A percentile compares a stretch with the other conserved stretches of the same genome.
Evolutionary conservation across 2,113 vertebrate species (phyloP).

Genomic region (Bos javanicus): DNA sequence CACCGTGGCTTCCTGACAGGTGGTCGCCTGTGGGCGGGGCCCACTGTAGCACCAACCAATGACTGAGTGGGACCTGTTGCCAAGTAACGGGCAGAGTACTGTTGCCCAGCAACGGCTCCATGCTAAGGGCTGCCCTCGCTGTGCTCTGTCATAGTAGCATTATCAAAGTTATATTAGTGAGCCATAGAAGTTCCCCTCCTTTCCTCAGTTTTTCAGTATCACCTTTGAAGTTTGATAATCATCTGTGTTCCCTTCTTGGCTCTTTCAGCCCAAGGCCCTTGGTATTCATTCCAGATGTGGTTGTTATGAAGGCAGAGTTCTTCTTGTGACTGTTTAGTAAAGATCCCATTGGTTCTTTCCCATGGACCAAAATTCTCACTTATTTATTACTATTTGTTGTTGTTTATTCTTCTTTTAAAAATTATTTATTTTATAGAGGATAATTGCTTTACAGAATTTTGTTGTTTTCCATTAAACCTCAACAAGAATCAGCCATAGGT

Average conservation of each 20-base stretch:
- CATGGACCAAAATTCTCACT: not conserved
- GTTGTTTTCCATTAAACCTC: not conserved
- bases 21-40: not conserved
- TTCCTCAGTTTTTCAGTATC: not conserved
- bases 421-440: not conserved
- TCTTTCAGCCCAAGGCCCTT: not conserved
- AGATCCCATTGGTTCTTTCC: not conserved
- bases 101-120: not conserved
- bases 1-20: not conserved
- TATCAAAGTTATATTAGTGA: not conserved
- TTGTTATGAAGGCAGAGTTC: not conserved
- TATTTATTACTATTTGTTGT: not conserved
- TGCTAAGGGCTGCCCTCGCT: not conserved
- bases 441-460: not conserved
- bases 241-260: not conserved
- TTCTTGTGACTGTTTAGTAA: not conserved
- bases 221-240: not conserved
- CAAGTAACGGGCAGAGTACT: not conserved
- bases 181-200: not conserved
- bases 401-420: not conserved
- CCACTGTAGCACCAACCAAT: not conserved
- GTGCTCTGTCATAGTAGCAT: not conserved
- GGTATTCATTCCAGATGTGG: not conserved
- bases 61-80: not conserved
- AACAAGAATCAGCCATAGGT: not conserved